Evolutionary conservation across 2,113 vertebrate species (phyloP).

Genomic region (Ranitomeya imitator): DNA sequence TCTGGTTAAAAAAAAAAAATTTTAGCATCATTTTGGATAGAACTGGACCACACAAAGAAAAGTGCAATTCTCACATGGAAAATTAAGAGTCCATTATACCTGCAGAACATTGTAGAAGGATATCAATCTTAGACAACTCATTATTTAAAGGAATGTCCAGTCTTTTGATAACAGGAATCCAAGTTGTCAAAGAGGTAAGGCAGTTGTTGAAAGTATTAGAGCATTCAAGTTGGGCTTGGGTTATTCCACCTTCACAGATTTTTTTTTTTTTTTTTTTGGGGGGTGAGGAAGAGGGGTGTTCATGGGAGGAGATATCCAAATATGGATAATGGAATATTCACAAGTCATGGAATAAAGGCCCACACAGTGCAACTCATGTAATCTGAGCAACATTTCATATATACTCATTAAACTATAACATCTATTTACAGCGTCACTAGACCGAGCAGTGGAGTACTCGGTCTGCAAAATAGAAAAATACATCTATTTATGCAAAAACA

Average conservation of each 20-base stretch:
- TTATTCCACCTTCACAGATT: neutral
- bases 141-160: slow-evolving; percentile 40
- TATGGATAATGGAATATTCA: neutral
- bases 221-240: slow-evolving; percentile 31
- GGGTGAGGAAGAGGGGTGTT: neutral
- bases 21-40: neutral
- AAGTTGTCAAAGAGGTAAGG: slow-evolving; percentile 45
- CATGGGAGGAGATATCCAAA: neutral
- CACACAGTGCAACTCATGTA: slow-evolving; percentile 33
- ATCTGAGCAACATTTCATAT: slow-evolving; percentile 25
- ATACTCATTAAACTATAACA: slow-evolving; percentile 22
- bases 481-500: slow-evolving; percentile 56
- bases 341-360: slow-evolving; percentile 35
- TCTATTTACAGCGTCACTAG: slow-evolving; percentile 26
- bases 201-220: slow-evolving; percentile 25
- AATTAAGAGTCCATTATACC: neutral
- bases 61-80: slow-evolving; percentile 8
- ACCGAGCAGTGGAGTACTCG: slow-evolving; percentile 28
- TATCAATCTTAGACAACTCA: neutral
- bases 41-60: neutral
- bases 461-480: slow-evolving; percentile 39
- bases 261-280: too few species aligned
- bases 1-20: neutral
- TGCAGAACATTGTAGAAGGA: neutral
- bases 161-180: slow-evolving; percentile 45